Base-by-base conservation (phyloP, 2,888 invertebrate genomes). In the Falcaria lacertinaria region DNA sequence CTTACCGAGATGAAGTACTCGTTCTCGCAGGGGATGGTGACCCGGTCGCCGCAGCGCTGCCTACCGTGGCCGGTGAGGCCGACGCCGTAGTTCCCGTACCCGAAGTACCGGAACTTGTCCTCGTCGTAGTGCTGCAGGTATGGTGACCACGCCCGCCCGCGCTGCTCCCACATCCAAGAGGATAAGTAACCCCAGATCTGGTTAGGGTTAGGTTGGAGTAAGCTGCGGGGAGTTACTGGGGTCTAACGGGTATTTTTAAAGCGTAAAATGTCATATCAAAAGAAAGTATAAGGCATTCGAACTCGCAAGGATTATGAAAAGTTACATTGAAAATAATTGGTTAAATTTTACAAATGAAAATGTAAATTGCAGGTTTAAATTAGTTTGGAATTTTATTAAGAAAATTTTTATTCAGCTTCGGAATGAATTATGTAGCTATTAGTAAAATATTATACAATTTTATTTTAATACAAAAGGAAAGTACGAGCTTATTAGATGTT, bases 1-100 rank as follows among this genome's bases (percentile, higher is more conserved):
- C 83, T 85, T 54, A 92, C 94, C 86, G 93, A 92, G 46, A 96
- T 91, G 65, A 96, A 94, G 69, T 96, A 96, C 64, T 96, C 96
- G 43, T 94, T 93, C 66, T 96, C 95, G 60, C 96, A 96, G 0
- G 96, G 95, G 80, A 96, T 93, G 0, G 95, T 92, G 38, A 96
- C 91, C 39, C 94, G 91, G 69, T 96, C 95, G 11, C 81, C 83
- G 67, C 96, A 96, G 0, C 90, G 74, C 52, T 81, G 83, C 33
- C 90, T 58, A 0, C 86, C 85, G 19, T 65, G 75, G 0, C 80
- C 82, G 2, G 45, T 47, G 38, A 76, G 61, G 0, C 82, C 75
- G 1, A 69, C 56, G 0, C 84, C 82, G 47, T 71, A 83, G 66
- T 80, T 76, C 22, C 86, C 84, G 45, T 84, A 89, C 1, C 84